phyloP scores from a whole-genome alignment of 2,797 vertebrate genomes.

The Syncerus caffer region DNA sequence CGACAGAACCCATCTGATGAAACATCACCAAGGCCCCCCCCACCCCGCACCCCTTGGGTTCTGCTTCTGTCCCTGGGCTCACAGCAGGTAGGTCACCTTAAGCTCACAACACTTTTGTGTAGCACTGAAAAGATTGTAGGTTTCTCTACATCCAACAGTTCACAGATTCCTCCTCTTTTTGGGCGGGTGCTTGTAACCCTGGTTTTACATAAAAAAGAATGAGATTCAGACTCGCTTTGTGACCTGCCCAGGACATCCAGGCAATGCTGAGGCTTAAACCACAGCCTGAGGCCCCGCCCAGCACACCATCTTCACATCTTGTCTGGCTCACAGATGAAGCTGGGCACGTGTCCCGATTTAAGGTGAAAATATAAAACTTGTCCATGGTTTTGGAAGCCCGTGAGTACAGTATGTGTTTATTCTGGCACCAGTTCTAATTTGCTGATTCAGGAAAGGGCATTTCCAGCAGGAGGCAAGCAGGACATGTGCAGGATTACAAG shows the following conservation, averaged over 20 bases:
- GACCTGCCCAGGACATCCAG: not conserved
- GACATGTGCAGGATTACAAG: not conserved
- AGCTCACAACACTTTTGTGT: not conserved
- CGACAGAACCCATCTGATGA: not conserved
- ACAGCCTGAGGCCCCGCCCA: not conserved
- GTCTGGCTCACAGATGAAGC: not conserved
- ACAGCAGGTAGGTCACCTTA: accelerated
- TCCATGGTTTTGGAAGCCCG: not conserved
- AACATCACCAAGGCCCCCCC: not conserved
- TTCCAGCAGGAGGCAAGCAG: not conserved
- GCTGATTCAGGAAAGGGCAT: not conserved
- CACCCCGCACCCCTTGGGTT: accelerated
- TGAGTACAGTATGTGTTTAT: not conserved
- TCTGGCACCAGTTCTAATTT: not conserved
- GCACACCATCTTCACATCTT: not conserved
- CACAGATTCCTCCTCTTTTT: not conserved
- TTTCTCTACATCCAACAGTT: not conserved
- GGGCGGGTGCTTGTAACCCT: not conserved
- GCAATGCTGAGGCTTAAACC: not conserved
- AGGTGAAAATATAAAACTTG: not conserved
- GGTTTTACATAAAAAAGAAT: not conserved
- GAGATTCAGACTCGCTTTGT: not conserved
- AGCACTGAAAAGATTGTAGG: too few species aligned
- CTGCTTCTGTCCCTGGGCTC: not conserved
- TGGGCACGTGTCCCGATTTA: not conserved